Percentiles rank a stretch among this genome's conserved stretches.
Evolutionary conservation across 35 echinoderm and acorn worm genomes (phyloP).

Genomic region (Anneissia japonica): DNA sequence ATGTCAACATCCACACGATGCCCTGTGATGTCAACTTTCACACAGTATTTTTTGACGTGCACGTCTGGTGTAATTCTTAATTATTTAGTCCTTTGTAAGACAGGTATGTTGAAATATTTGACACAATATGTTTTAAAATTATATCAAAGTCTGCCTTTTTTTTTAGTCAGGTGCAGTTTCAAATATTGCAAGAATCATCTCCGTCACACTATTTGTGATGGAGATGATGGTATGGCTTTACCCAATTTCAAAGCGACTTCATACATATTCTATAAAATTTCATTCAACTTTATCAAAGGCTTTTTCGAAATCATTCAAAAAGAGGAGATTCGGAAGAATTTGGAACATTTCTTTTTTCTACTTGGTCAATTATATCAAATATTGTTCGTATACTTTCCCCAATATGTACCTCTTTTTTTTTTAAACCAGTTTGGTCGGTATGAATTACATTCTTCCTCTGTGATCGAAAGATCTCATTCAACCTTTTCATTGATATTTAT

Average conservation of each 20-base stretch:
- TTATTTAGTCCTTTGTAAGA: no score
- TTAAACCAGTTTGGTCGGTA: background rate
- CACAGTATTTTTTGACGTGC: no score
- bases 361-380: background rate
- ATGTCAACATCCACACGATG: no score
- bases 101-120: no score
- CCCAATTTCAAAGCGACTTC: background rate
- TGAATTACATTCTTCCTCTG: background rate
- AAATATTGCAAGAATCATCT: no score
- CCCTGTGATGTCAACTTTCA: no score
- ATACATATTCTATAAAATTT: background rate
- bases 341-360: background rate
- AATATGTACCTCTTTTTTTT: background rate
- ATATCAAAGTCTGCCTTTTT: no score
- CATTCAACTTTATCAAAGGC: background rate
- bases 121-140: no score
- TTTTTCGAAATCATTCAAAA: background rate
- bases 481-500: background rate
- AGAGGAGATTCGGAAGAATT: background rate
- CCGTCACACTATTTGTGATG: no score
- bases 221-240: no score
- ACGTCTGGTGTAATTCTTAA: no score
- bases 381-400: background rate
- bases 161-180: no score
- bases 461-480: background rate